Base-by-base conservation (phyloP, 23 tunicate genomes). In the Halocynthia aurantium region DNA sequence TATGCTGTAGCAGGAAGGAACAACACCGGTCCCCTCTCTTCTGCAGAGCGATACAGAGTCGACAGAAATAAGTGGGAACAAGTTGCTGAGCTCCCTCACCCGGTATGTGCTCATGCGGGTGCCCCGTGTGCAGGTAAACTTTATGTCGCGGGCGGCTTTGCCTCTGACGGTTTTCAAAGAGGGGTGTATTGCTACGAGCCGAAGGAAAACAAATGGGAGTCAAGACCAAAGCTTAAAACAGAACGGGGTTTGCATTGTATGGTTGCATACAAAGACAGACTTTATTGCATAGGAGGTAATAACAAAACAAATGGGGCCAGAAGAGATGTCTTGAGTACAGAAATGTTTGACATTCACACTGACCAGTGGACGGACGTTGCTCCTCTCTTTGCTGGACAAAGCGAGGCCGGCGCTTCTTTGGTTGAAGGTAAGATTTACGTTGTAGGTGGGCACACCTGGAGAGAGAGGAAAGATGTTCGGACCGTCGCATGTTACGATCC, bases 401-500 rank as follows among this genome's bases (percentile, higher is more conserved):
- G 87, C 53, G 99, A 95, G 62, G 99, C 99, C 13, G 99, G 99
- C 4, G 99, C 99, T n/a, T 91, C 99, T 11, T 85, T 95, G 44
- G 99, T 95, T 50, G 93, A 85, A 73, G 91, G 88, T 12, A 87
- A 84, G 55, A 93, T 93, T n/a, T 93, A 87, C 67, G 84, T 93
- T 5, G 94, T 95, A 40, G 99, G 99, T 19, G 99, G 99, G 8
- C 99, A 95, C 90, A 95, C 94, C 44, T 95, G 99, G 99, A 57
- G 96, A 56, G 99, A 95, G 78, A 77, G 99, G 50, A 95, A 95
- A 82, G 99, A 95, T 89, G 99, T 95, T 8, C 82, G 99, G 9
- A 95, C 99, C 51, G 99, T 95, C 76, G 99, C 99, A 6, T 89
- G 99, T 69, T 95, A 95, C 61, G 99, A 95, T 73, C 99, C 99